These are phyloP conservation scores for Nyctereutes procyonoides DNA, from an alignment of 2,113 vertebrate species.

Conservation along the genomic window DNA sequence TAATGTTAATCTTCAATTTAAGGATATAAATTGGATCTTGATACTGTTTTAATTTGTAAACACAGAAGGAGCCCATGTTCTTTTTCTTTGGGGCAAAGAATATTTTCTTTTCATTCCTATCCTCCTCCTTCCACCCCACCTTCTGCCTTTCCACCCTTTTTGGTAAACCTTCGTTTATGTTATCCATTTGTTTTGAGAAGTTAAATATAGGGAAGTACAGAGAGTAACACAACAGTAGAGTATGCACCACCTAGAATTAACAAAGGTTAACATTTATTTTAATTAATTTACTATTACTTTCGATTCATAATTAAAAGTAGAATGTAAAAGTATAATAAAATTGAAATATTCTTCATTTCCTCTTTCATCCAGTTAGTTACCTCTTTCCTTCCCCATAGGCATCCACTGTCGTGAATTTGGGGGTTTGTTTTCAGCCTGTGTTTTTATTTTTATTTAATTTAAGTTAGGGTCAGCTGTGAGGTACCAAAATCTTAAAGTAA, in stretches of 20 bases:
- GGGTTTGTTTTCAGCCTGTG: not conserved
- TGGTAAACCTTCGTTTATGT: not conserved
- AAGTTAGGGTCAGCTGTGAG: not conserved
- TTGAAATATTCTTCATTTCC: not conserved
- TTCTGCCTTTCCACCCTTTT: not conserved
- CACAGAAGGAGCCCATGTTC: not conserved
- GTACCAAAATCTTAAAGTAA: not conserved
- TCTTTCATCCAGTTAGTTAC: not conserved
- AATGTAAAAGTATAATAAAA: not conserved
- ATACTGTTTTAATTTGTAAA: not conserved
- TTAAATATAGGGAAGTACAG: not conserved
- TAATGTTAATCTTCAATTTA: slow-evolving; percentile 30
- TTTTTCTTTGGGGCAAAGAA: not conserved
- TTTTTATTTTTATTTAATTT: slow-evolving; percentile 55
- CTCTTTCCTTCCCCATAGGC: not conserved
- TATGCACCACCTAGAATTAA: not conserved
- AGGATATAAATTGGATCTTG: not conserved
- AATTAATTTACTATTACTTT: not conserved
- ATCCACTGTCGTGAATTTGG: not conserved
- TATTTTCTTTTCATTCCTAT: not conserved
- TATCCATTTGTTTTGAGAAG: not conserved
- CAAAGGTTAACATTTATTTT: not conserved
- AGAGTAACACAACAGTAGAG: not conserved
- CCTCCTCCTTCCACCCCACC: not conserved
- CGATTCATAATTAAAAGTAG: slow-evolving; percentile 24